Conservation (phyloP, 1,140 invertebrate species). For the Platyscapa corneri region DNA sequence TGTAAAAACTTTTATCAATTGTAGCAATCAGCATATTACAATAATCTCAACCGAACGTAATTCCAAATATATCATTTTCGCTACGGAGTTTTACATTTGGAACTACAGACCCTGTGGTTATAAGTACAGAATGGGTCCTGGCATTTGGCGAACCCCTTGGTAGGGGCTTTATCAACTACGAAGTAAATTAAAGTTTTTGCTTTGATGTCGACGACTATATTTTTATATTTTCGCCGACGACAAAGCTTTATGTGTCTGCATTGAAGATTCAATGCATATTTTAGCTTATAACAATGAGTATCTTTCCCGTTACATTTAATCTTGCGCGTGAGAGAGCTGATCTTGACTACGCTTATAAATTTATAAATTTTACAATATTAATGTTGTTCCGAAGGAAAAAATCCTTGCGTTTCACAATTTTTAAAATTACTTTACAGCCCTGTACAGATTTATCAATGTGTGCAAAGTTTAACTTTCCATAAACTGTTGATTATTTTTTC, state of each 20-base stretch:
- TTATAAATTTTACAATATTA: too few relatives aligned
- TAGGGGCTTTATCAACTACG: conserved; percentile 50
- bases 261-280: not conserved
- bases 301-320: not conserved
- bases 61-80: not conserved
- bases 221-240: not conserved
- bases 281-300: not conserved
- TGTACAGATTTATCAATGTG: not conserved
- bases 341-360: too few relatives aligned
- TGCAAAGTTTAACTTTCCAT: too few relatives aligned
- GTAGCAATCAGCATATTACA: not conserved
- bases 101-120: conserved; percentile 68
- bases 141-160: conserved; percentile 66
- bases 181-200: conserved; percentile 18
- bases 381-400: too few relatives aligned
- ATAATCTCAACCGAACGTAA: not conserved
- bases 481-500: too few relatives aligned
- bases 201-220: conserved; percentile 7
- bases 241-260: not conserved
- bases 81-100: conserved; percentile 4
- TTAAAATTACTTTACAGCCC: not conserved
- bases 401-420: not conserved
- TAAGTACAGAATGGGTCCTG: conserved; percentile 64
- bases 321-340: too few relatives aligned
- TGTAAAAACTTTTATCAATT: not conserved